A percentile compares a stretch with the other conserved stretches of the same genome.
Evolutionary conservation across 2,888 invertebrate species (phyloP).

Genomic region (Epinotia nisella): DNA sequence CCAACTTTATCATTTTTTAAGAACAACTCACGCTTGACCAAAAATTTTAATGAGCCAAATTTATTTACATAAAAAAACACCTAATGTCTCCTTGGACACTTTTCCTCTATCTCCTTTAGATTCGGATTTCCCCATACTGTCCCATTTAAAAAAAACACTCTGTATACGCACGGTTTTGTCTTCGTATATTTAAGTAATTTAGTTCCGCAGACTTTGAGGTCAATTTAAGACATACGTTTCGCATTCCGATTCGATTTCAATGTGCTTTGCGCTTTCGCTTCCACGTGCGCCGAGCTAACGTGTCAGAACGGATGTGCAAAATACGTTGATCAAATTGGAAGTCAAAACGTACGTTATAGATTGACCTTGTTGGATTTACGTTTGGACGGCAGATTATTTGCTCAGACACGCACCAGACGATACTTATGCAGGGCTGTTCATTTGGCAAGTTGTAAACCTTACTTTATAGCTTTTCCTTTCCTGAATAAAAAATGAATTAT

Average conservation of each 20-base stretch:
- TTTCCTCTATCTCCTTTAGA: no score
- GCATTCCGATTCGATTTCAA: background rate
- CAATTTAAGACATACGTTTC: background rate
- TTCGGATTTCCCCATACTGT: no score
- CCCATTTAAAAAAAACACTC: no score
- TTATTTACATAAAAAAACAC: no score
- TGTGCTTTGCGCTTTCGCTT: background rate
- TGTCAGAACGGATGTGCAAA: no score
- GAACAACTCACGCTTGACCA: no score
- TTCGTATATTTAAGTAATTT: background rate
- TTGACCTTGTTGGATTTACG: background rate
- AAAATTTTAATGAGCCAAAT: no score
- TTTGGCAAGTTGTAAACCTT: conserved; percentile 6
- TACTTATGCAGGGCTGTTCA: background rate
- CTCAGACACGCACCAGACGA: conserved; percentile 25
- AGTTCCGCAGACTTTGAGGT: background rate
- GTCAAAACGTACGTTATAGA: background rate
- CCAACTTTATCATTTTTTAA: no score
- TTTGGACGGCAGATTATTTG: conserved; percentile 25
- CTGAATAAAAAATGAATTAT: background rate
- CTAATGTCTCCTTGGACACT: no score
- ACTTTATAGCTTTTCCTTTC: conserved; percentile 1
- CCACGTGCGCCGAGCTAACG: no score
- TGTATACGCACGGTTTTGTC: background rate
- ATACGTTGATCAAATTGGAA: background rate